Percentiles rank a stretch among this genome's conserved stretches.
Conservation (phyloP, 2,797 vertebrate genomes). For the Simalia tracyae region DNA sequence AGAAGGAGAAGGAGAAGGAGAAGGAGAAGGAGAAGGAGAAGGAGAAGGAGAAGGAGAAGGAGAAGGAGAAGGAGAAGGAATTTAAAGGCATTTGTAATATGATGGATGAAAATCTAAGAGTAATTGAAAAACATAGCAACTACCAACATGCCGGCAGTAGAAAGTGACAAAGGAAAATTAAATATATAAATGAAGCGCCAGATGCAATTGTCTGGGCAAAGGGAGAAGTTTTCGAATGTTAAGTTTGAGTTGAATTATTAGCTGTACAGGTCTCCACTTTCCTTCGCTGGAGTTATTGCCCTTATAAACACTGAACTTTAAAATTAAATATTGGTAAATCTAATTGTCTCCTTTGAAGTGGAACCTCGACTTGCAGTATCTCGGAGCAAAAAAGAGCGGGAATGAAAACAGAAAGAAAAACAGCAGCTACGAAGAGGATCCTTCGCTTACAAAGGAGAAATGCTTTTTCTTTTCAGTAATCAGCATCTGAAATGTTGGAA, state of each 20-base stretch:
- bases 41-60: background rate
- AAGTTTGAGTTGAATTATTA: conserved; percentile 61
- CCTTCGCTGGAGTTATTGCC: conserved; percentile 54
- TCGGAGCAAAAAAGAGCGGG: conserved; percentile 39
- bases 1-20: background rate
- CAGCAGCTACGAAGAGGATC: background rate
- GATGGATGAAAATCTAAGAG: conserved; percentile 24
- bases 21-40: background rate
- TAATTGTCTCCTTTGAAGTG: conserved; percentile 66
- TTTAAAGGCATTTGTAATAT: conserved; percentile 28
- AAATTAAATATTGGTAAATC: conserved; percentile 71
- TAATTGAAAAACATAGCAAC: conserved; percentile 34
- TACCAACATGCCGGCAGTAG: conserved; percentile 10
- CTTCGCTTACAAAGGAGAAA: background rate
- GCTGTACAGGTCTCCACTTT: conserved; percentile 3
- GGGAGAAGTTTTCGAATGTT: conserved; percentile 47
- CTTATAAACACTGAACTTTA: conserved; percentile 57
- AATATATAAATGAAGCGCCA: background rate
- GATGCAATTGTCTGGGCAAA: conserved; percentile 30
- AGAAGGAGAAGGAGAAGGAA: background rate
- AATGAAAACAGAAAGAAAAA: conserved; percentile 1
- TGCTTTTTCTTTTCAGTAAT: background rate
- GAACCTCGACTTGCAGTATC: conserved; percentile 55
- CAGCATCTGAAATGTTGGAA: background rate
- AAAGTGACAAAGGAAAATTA: conserved; percentile 46